A percentile compares a stretch with the other conserved stretches of the same genome.
phyloP scores from a whole-genome alignment of 2,797 vertebrate genomes.

The Sphenodon punctatus region DNA sequence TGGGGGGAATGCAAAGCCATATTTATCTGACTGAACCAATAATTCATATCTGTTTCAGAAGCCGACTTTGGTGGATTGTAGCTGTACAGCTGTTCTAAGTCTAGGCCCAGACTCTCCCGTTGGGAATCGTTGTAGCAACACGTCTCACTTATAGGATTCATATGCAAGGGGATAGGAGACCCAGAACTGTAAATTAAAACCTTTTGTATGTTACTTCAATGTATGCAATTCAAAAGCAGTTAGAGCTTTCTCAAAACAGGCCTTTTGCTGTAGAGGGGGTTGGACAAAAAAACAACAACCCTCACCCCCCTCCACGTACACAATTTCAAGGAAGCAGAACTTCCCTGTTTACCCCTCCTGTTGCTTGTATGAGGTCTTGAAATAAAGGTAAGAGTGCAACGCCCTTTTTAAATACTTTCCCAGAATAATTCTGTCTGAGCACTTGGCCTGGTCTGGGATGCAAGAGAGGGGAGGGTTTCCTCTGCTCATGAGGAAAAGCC shows the following conservation, averaged over 20 bases:
- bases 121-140: slow-evolving; percentile 75
- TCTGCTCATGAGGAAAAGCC: slow-evolving; percentile 14
- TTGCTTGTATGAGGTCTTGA: slow-evolving; percentile 72
- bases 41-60: slow-evolving; percentile 78
- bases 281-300: neutral
- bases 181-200: slow-evolving; percentile 78
- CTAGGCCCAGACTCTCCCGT: slow-evolving; percentile 70
- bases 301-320: slow-evolving; percentile 40
- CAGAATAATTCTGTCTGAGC: slow-evolving; percentile 56
- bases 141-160: slow-evolving; percentile 75
- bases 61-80: slow-evolving; percentile 70
- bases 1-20: slow-evolving; percentile 59
- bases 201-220: slow-evolving; percentile 70
- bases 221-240: slow-evolving; percentile 71
- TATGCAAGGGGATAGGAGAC: slow-evolving; percentile 69
- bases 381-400: slow-evolving; percentile 71
- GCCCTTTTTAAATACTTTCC: slow-evolving; percentile 60
- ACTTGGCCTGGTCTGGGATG: slow-evolving; percentile 19
- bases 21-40: slow-evolving; percentile 74
- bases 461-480: slow-evolving; percentile 12
- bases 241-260: slow-evolving; percentile 66
- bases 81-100: slow-evolving; percentile 74
- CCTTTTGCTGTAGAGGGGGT: slow-evolving; percentile 64
- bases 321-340: slow-evolving; percentile 70
- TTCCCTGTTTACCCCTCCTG: slow-evolving; percentile 73